A percentile compares a stretch with the other conserved stretches of the same genome.
phyloP scores from a whole-genome alignment of 2,113 vertebrate genomes.

The Mixornis gularis region DNA sequence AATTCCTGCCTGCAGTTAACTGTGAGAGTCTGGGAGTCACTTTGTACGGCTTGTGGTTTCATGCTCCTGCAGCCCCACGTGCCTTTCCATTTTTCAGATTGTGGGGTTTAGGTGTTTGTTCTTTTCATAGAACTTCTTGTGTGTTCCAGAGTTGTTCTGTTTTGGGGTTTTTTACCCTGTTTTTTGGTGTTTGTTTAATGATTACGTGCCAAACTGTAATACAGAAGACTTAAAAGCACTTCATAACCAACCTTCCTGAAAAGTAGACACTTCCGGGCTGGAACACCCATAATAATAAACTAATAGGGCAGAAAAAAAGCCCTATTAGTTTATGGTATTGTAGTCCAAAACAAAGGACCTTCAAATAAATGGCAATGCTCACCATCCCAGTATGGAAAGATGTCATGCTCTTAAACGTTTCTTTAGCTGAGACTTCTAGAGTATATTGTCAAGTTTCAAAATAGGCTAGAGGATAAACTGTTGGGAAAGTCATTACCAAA shows the following conservation, averaged over 20 bases:
- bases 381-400: not conserved
- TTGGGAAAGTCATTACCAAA: not conserved
- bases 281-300: not conserved
- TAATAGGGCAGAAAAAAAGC: not conserved
- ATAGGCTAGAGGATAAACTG: not conserved
- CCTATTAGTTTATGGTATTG: not conserved
- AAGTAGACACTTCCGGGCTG: not conserved
- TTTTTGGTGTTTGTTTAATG: not conserved
- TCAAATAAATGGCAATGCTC: not conserved
- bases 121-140: not conserved
- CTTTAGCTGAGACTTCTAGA: not conserved
- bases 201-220: not conserved
- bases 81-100: not conserved
- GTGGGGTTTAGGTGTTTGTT: not conserved
- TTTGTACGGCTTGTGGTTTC: not conserved
- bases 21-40: not conserved
- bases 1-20: constrained; percentile 3
- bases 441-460: not conserved
- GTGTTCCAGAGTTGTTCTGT: not conserved
- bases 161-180: not conserved
- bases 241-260: not conserved
- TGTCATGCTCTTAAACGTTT: not conserved
- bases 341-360: not conserved
- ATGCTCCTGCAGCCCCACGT: not conserved
- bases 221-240: not conserved